Conservation (phyloP, 2,888 invertebrate species). For the Steinernema hermaphroditum region DNA sequence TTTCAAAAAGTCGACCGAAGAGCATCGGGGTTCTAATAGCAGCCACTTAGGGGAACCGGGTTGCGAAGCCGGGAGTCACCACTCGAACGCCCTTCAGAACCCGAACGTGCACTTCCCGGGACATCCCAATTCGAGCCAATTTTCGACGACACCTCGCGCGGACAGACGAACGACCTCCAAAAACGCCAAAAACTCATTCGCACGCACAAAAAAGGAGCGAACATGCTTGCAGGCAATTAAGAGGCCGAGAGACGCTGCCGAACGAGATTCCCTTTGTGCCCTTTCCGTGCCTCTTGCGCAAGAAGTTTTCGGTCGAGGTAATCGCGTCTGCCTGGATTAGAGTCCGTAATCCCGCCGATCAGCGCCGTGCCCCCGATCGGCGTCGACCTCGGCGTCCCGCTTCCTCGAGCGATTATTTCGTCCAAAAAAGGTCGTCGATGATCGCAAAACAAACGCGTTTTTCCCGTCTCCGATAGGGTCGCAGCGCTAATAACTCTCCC, state of each 20-base stretch:
- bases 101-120: not conserved
- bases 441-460: slow-evolving; percentile 22
- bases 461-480: not conserved
- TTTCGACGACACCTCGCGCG: not conserved
- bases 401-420: slow-evolving; percentile 13
- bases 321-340: not conserved
- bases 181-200: slow-evolving; percentile 25
- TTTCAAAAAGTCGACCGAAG: no score
- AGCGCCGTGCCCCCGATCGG: not conserved
- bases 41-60: no score
- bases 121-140: not conserved
- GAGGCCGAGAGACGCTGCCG: slow-evolving; percentile 12
- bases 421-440: slow-evolving; percentile 2
- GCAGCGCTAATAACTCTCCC: no score
- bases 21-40: no score
- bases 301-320: not conserved
- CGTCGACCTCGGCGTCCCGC: slow-evolving; percentile 20
- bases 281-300: slow-evolving; percentile 6
- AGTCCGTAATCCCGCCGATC: not conserved
- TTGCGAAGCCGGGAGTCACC: no score
- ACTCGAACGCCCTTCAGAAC: slow-evolving; percentile 4
- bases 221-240: slow-evolving; percentile 20
- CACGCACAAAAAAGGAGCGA: slow-evolving; percentile 13
- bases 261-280: not conserved
- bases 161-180: slow-evolving; percentile 20